Evolutionary conservation across 2,888 invertebrate genomes (phyloP), one percentile per base, ranked within the genome.

Genomic region (Ophion obscuratus): DNA sequence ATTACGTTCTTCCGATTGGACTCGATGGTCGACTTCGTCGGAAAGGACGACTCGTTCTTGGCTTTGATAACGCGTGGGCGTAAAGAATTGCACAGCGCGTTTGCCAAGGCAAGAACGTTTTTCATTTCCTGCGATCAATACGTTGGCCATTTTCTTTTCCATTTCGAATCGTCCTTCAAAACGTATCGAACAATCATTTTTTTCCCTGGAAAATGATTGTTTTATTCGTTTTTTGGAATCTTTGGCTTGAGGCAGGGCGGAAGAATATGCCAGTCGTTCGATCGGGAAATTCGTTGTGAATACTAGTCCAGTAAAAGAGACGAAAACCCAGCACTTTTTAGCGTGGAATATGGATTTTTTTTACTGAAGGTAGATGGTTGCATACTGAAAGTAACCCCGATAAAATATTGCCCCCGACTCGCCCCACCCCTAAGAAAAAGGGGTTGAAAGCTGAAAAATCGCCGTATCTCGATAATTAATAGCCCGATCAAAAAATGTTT

Each of bases 1-100:
- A 85, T 80, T 82, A 71, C 78, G 75, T 66, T 62, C 79, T 82
- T 85, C 85, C 80, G 83, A 85, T 80, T 83, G 83, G 76, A 85
- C 78, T 77, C 67, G 82, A 24, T 66, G 53, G 76, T 66, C 66
- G 36, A 70, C 27, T 27, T 70, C 73, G 36, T 36, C 64, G n/a
- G 47, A 77, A 77, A 77, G 57, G 40, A 67, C 79, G 75, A 66
- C 20, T 36, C 59, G 73, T 73, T 20, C 36, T 62, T 6, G 47
- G 17, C 75, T 62, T 66, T 85, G 47, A 86, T 83, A 83, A 77
- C 71, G 80, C 83, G 83, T 83, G 73, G 83, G 80, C 53, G 47
- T 57, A 73, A 80, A 79, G 80, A 80, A 83, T 77, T 83, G 79
- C 83, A 57, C 11, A 53, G 44, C 64, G 61, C 40, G 62, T 61